Percentiles rank a stretch among this genome's conserved stretches.
These are phyloP conservation scores for Ictalurus furcatus DNA, from an alignment of 2,113 vertebrate species.

Conservation along the genomic window DNA sequence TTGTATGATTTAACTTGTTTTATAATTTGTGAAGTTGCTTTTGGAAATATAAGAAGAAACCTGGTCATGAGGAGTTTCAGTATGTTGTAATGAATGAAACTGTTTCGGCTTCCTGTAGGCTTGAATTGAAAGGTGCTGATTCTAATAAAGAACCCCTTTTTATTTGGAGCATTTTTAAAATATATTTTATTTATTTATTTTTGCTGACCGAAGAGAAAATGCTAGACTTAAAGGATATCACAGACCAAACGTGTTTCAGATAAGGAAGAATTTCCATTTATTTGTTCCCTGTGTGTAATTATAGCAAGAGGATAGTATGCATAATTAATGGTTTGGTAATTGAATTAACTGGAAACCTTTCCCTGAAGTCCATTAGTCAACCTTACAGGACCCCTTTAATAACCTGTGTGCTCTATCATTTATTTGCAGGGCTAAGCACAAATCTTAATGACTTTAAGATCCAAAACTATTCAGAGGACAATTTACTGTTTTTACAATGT, in stretches of 20 bases:
- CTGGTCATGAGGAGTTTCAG: background rate
- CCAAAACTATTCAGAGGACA: background rate
- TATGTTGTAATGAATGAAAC: background rate
- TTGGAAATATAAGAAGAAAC: background rate
- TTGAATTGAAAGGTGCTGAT: slow-evolving; percentile 17
- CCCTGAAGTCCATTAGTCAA: slow-evolving; percentile 39
- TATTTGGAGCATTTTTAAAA: background rate
- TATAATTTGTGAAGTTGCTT: background rate
- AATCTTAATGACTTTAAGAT: background rate
- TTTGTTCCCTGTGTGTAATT: slow-evolving; percentile 50
- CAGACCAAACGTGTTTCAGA: slow-evolving; percentile 21
- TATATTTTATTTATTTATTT: background rate
- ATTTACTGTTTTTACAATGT: background rate
- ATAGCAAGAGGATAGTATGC: slow-evolving; percentile 35
- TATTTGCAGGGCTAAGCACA: slow-evolving; percentile 26
- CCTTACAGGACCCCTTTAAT: slow-evolving; percentile 36
- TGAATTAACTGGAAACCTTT: slow-evolving; percentile 52
- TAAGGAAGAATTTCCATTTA: slow-evolving; percentile 31
- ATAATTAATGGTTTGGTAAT: slow-evolving; percentile 48
- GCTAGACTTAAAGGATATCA: background rate
- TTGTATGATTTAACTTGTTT: background rate
- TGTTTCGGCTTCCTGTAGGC: background rate
- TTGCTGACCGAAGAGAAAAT: background rate
- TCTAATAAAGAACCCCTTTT: background rate
- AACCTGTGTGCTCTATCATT: slow-evolving; percentile 42